Base-by-base conservation (phyloP, 2,888 invertebrate species). In the Spilarctia lutea region DNA sequence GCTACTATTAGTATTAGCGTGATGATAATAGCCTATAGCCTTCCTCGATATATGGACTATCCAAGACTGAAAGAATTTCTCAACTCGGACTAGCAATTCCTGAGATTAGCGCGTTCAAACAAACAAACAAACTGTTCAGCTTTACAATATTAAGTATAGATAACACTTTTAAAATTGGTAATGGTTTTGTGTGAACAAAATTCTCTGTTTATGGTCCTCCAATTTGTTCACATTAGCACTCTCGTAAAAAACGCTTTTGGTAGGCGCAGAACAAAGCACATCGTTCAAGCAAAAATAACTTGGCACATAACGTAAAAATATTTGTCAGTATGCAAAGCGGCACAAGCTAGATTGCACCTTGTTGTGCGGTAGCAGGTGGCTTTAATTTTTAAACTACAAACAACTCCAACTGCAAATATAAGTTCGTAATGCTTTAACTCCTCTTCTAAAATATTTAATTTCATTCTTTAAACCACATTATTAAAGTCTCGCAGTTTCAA, bases 331-430 rank as follows among this genome's bases (percentile, higher is more conserved):
- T 63, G 63, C 27, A 16, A 63, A 27, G 30, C 30, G 18, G 16
- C 18, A 30, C 30, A 2, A 63, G 30, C 63, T 30, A 63, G 30
- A 30, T 30, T 63, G 30, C 16, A 63, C 63, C 18, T 63, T 30
- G 63, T 63, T 63, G 30, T 7, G 63, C 30, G 63, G 30, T 30
- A 30, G 30, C 63, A 63, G 63, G 63, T 63, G 63, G 30, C 30
- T 18, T 63, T 63, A 63, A 63, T 63, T 63, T 63, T 18, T 7
- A 63, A 63, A 63, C 30, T 63, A 63, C 63, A 63, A 63, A 18
- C 30, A 63, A 63, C 63, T 63, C 30, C 18, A 63, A 63, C 16
- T 30, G 30, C 63, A 63, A 63, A 63, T 63, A 63, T 30, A 63
- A 18, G 27, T 18, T 8, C 0, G 63, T 30, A 63, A 63, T 18